phyloP scores from a whole-genome alignment of 2,888 invertebrate genomes.

The Ischnura elegans region DNA sequence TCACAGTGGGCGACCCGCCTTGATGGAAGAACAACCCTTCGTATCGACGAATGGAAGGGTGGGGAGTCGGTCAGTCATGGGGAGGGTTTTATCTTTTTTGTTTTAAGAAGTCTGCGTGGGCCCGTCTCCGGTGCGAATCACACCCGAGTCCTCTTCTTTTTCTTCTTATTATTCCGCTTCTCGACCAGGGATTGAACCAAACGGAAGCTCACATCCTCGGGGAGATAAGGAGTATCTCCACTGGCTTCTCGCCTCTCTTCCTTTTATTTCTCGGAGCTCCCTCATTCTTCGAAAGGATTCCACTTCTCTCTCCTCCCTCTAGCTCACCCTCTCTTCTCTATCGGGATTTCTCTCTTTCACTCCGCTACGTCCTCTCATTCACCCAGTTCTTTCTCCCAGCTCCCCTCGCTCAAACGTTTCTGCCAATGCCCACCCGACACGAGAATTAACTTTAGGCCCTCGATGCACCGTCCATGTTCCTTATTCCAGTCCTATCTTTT shows the following conservation, averaged over 20 bases:
- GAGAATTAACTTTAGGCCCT: slow-evolving; percentile 2
- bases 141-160: neutral
- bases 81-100: neutral
- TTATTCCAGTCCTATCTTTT: slow-evolving; percentile 15
- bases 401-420: neutral
- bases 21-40: slow-evolving; percentile 2
- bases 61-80: neutral
- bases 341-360: neutral
- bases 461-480: neutral
- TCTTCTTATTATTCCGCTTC: no score
- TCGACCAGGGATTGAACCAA: neutral
- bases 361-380: slow-evolving; percentile 25
- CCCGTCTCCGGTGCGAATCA: neutral
- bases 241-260: no score
- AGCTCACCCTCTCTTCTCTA: neutral
- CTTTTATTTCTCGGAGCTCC: neutral
- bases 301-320: neutral
- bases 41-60: slow-evolving; percentile 15
- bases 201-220: slow-evolving; percentile 22
- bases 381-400: neutral
- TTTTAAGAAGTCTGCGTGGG: neutral
- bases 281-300: slow-evolving; percentile 10
- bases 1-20: slow-evolving; percentile 35
- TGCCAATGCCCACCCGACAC: neutral
- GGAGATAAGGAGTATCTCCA: slow-evolving; percentile 54